Evolutionary conservation across 2,113 vertebrate genomes (phyloP), one percentile per base, ranked within the genome.

Genomic region (Pterocles burchelli): DNA sequence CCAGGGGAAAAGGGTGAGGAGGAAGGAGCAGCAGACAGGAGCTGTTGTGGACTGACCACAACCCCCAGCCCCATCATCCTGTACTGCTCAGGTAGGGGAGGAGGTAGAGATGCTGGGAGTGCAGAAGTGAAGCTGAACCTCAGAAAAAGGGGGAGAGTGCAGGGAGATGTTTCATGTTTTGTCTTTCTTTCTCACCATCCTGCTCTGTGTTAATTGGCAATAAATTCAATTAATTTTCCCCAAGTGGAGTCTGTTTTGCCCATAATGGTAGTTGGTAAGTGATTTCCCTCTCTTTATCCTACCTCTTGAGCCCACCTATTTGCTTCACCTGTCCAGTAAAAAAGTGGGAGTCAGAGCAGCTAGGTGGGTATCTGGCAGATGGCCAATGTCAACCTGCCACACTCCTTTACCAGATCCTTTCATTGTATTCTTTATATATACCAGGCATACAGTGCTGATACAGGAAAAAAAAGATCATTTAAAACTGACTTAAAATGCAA

Each of bases 41-140:
- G 11, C 17, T 62, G 9, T n/a, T 75, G 25, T 9, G 43, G 19
- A 31, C 31, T 46, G 11, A 46, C 36, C 16, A 24, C 19, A 13
- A 19, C 17, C 10, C 25, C 20, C 5, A n/a, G 19, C 24, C 18
- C 34, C 43, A 70, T 45, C 12, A 9, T 5, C 17, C 33, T 55
- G 46, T 1, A 2, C 15, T 3, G 2, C 21, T 36, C 17, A 8
- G 25, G 54, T 38, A 19, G 33, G 4, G 5, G 46, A 67, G 17
- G 17, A 48, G 14, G 26, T 26, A 71, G 43, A 54, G 25, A 12
- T 55, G 18, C 5, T 10, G 2, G 12, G 28, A 65, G 10, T 17
- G 4, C 8, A 43, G 34, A 31, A 78, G 10, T 28, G 36, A 71
- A 49, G 25, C 6, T 25, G 9, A 62, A 10, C 18, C 12, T 71